Conservation (phyloP, 2,113 vertebrate species). For the Fregata magnificens region DNA sequence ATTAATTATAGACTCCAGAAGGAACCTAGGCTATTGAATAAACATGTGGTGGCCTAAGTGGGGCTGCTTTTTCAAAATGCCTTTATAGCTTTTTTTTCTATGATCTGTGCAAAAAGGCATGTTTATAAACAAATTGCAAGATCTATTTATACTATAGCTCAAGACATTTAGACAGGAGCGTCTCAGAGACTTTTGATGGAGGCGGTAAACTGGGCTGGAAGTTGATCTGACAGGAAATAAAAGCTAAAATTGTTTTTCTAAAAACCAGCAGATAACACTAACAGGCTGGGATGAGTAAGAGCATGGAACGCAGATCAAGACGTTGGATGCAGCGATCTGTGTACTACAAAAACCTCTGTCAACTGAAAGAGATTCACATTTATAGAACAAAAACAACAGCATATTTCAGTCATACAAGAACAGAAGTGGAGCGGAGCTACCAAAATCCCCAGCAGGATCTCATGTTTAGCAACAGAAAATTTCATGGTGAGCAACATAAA, state of each 20-base stretch:
- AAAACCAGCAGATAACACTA: conserved; percentile 26
- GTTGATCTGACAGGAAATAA: conserved; percentile 52
- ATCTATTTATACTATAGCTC: conserved; percentile 31
- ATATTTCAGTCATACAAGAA: background rate
- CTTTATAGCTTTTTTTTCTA: background rate
- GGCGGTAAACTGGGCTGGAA: background rate
- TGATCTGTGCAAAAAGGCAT: background rate
- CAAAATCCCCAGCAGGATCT: conserved; percentile 36
- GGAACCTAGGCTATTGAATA: background rate
- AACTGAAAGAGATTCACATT: background rate
- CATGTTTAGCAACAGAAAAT: conserved; percentile 6
- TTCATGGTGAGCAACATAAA: background rate
- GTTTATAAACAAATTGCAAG: conserved; percentile 44
- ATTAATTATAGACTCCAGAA: conserved; percentile 21
- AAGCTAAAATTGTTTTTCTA: conserved; percentile 36
- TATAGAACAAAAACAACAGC: background rate
- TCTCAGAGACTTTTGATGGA: conserved; percentile 1
- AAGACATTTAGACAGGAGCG: background rate
- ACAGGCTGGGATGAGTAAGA: conserved; percentile 6
- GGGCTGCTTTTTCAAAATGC: background rate
- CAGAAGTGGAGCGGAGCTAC: background rate
- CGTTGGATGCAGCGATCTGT: background rate
- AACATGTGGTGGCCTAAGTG: background rate
- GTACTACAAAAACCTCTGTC: background rate
- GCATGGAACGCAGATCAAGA: background rate